Conservation (phyloP, 2,113 vertebrate genomes). For the Empidonax traillii region DNA sequence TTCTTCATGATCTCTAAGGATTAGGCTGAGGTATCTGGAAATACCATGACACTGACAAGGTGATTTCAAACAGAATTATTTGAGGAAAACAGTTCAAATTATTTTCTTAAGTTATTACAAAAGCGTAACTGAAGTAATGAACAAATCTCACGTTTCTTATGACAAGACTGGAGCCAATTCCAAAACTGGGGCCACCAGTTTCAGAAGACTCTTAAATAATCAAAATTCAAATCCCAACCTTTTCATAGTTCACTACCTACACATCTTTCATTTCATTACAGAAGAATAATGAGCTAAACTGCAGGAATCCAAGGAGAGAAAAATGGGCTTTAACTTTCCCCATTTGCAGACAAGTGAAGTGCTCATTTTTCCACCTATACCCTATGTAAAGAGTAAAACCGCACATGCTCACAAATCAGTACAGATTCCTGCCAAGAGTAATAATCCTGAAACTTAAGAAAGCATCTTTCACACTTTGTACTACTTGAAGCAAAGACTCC, state of each 20-base stretch:
- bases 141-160: not conserved
- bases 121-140: not conserved
- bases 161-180: not conserved
- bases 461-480: not conserved
- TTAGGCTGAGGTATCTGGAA: not conserved
- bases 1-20: not conserved
- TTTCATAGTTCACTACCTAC: not conserved
- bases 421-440: not conserved
- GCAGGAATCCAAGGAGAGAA: not conserved
- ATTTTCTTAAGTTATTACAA: not conserved
- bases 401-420: not conserved
- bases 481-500: not conserved
- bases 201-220: not conserved
- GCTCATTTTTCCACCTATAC: not conserved
- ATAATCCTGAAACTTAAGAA: not conserved
- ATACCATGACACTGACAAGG: not conserved
- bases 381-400: not conserved
- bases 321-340: not conserved
- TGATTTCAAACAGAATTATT: not conserved
- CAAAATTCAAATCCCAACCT: not conserved
- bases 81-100: not conserved
- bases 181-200: not conserved
- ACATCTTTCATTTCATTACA: not conserved
- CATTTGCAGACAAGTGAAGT: not conserved
- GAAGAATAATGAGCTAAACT: not conserved